Conservation (phyloP, 2,888 invertebrate genomes). For the Apamea crenata region DNA sequence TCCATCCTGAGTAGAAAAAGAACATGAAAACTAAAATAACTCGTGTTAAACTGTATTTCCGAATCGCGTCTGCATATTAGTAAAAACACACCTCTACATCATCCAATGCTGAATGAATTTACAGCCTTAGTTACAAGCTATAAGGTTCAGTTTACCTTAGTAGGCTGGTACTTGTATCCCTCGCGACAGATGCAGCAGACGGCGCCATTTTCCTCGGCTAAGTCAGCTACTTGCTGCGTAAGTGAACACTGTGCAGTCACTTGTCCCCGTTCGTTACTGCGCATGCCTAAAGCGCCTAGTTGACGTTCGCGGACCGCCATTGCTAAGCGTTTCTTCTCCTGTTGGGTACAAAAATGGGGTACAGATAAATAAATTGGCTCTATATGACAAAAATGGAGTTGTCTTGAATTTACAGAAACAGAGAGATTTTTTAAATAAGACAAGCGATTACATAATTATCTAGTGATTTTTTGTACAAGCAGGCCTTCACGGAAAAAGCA, state of each 20-base stretch:
- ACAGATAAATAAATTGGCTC: not conserved
- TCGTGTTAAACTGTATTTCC: not conserved
- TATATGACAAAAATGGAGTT: too few species aligned
- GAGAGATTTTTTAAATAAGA: too few species aligned
- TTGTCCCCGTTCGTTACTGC: constrained; percentile 99
- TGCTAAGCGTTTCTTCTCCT: constrained; percentile 99
- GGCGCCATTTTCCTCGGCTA: constrained; percentile 98
- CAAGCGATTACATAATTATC: too few species aligned
- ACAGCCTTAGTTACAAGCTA: not conserved
- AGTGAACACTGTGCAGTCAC: constrained; percentile 97
- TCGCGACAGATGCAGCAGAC: constrained; percentile 99
- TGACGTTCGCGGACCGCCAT: constrained; percentile 99
- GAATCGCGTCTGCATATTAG: not conserved
- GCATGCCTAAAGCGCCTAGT: constrained; percentile 97
- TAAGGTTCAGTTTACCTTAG: constrained; percentile 90
- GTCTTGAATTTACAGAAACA: too few species aligned
- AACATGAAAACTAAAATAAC: not conserved
- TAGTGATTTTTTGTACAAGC: too few species aligned
- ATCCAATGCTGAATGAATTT: not conserved
- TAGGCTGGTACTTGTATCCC: constrained; percentile 98
- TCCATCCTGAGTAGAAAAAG: not conserved
- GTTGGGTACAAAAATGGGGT: constrained; percentile 65
- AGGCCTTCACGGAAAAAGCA: too few species aligned
- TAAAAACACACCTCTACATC: not conserved
- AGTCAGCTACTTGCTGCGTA: constrained; percentile 97